Evolutionary conservation across 2,113 vertebrate species (phyloP), one percentile per base, ranked within the genome.

Genomic region (Oplegnathus fasciatus): DNA sequence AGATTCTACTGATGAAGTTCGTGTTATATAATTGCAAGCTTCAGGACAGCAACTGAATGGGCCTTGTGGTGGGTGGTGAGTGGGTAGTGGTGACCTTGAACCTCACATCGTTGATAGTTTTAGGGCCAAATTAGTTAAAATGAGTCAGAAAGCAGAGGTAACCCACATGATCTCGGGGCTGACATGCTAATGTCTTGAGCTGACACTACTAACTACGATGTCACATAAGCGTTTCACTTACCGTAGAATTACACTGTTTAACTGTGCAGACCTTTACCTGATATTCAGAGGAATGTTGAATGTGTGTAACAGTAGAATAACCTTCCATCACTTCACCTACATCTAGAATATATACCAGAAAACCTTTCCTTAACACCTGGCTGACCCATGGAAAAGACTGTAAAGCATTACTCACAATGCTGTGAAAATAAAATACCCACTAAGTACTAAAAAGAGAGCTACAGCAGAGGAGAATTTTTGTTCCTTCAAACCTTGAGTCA

Each of bases 401-500:
- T 48, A 65, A 66, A 34, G 28, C 60, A 81, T 70, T 54, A 5
- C 72, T 50, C 34, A 62, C 15, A 34, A 14, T 37, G 70, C 42
- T 60, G 28, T 55, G 9, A n/a, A 66, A 62, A 62, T 67, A 22
- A 64, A 76, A 75, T 34, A 28, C 48, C 8, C 42, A 40, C 28
- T 34, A 28, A 54, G 28, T 18, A 37, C n/a, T 58, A 1, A 52
- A 76, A 62, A 37, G 14, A 75, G 42, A 74, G 73, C 42, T 55
- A 6, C 10, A 3, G 50, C 61, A 40, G 55, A 71, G 22, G 26
- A 9, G 67, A 66, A 42, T 73, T 75, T 57, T 67, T 82, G 4
- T 72, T 67, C 40, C 24, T 22, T 30, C 68, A 65, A 55, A 71
- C 74, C 68, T 80, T 15, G 32, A 79, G 64, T 55, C 67, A 13